Conservation (phyloP, 92 coral and sea anemone genomes). For the Porites lobata region DNA sequence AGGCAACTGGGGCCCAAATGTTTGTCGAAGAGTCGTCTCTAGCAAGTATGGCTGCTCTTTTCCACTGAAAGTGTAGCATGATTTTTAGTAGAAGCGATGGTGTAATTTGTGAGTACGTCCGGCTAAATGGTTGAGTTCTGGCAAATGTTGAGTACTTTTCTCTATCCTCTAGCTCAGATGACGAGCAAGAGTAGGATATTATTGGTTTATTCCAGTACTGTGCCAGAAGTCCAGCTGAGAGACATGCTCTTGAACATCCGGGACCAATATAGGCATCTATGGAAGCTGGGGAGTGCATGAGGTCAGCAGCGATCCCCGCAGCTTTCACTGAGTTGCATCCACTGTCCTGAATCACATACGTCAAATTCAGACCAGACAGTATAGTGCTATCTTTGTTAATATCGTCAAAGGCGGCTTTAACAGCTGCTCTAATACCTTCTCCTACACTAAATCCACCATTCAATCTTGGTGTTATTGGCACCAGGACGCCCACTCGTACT, state of each 20-base stretch:
- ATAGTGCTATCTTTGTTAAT: conserved; percentile 43
- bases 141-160: conserved; percentile 77
- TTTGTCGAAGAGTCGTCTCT: conserved; percentile 47
- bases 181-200: conserved; percentile 85
- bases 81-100: conserved; percentile 62
- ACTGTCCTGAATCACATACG: conserved; percentile 65
- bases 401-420: conserved; percentile 69
- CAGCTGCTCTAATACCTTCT: conserved; percentile 63
- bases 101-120: conserved; percentile 75
- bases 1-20: conserved; percentile 81
- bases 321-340: conserved; percentile 57
- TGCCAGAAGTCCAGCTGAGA: conserved; percentile 70
- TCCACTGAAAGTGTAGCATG: conserved; percentile 76
- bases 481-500: conserved; percentile 63
- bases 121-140: conserved; percentile 85
- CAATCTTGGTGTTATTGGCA: conserved; percentile 50
- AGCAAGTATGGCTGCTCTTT: conserved; percentile 82
- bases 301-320: conserved; percentile 73
- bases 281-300: conserved; percentile 39
- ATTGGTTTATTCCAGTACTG: conserved; percentile 81
- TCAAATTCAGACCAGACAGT: conserved; percentile 67
- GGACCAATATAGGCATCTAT: conserved; percentile 80
- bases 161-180: conserved; percentile 69
- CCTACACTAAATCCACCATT: conserved; percentile 70
- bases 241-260: conserved; percentile 83